Percentiles rank a stretch among this genome's conserved stretches.
Conservation (phyloP, 2,888 invertebrate species). For the Caenorhabditis macrosperma region DNA sequence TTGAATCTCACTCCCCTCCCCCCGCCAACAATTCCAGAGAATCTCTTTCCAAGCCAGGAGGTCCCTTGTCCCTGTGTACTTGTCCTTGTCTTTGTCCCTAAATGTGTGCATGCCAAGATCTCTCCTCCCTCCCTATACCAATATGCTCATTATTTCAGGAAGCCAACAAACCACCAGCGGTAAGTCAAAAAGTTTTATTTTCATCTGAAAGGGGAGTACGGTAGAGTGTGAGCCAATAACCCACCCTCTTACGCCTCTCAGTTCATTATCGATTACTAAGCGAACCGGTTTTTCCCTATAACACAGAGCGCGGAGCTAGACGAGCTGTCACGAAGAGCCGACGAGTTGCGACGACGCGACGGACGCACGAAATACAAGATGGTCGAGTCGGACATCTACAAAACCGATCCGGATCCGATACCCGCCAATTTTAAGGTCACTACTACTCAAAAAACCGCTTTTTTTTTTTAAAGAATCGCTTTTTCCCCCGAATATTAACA, state of each 20-base stretch:
- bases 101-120: slow-evolving; percentile 31
- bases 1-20: too few relatives aligned
- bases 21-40: too few relatives aligned
- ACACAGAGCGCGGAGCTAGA: slow-evolving; percentile 77
- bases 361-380: slow-evolving; percentile 71
- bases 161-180: slow-evolving; percentile 73
- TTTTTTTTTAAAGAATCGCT: too few relatives aligned
- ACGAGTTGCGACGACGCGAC: slow-evolving; percentile 71
- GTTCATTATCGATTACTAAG: too few relatives aligned
- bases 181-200: too few relatives aligned
- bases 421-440: slow-evolving; percentile 72
- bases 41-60: too few relatives aligned
- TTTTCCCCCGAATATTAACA: too few relatives aligned
- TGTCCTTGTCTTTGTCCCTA: slow-evolving; percentile 1
- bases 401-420: slow-evolving; percentile 75
- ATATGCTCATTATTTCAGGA: slow-evolving; percentile 69
- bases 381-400: slow-evolving; percentile 75
- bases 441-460: not conserved
- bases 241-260: too few relatives aligned
- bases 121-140: not conserved
- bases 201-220: slow-evolving; percentile 1
- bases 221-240: not conserved
- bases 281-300: slow-evolving; percentile 14
- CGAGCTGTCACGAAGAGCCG: slow-evolving; percentile 69
- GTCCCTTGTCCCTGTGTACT: too few relatives aligned